Conservation (phyloP, 2,888 invertebrate genomes). For the Asteroscopus sphinx region DNA sequence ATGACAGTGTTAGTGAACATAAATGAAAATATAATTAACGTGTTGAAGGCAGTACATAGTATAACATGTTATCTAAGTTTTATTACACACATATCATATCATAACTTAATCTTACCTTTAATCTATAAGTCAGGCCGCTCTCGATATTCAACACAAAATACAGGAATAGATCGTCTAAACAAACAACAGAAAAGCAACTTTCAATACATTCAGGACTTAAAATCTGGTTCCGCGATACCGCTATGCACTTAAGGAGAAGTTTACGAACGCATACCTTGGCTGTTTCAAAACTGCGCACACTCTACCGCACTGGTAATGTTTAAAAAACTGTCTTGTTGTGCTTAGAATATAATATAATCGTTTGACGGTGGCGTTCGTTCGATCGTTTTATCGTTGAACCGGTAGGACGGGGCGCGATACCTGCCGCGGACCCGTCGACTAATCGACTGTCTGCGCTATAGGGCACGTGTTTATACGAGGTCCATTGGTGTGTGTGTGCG, state of each 20-base stretch:
- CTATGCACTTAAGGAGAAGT: conserved; percentile 73
- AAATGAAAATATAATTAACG: conserved; percentile 22
- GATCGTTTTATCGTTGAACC: conserved; percentile 85
- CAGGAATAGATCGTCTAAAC: conserved; percentile 53
- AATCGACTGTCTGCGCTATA: conserved; percentile 69
- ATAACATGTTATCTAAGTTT: conserved; percentile 3
- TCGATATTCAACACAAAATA: conserved; percentile 50
- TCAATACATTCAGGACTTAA: conserved; percentile 70
- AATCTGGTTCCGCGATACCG: conserved; percentile 81
- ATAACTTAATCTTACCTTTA: conserved; percentile 58
- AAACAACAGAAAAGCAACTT: conserved; percentile 71
- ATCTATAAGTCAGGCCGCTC: conserved; percentile 54
- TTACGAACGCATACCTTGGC: conserved; percentile 60
- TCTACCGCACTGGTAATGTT: conserved; percentile 57
- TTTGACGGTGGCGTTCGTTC: conserved; percentile 81
- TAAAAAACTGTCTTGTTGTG: conserved; percentile 54
- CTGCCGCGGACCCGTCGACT: conserved; percentile 78
- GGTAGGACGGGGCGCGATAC: conserved; percentile 78
- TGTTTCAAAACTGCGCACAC: conserved; percentile 59
- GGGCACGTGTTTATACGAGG: conserved; percentile 68
- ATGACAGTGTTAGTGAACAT: conserved; percentile 14
- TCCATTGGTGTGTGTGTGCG: conserved; percentile 65
- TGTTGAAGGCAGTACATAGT: conserved; percentile 28
- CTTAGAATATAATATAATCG: conserved; percentile 69
- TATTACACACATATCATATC: neutral